Conservation (phyloP, 2,113 vertebrate species). For the Capricornis sumatraensis region DNA sequence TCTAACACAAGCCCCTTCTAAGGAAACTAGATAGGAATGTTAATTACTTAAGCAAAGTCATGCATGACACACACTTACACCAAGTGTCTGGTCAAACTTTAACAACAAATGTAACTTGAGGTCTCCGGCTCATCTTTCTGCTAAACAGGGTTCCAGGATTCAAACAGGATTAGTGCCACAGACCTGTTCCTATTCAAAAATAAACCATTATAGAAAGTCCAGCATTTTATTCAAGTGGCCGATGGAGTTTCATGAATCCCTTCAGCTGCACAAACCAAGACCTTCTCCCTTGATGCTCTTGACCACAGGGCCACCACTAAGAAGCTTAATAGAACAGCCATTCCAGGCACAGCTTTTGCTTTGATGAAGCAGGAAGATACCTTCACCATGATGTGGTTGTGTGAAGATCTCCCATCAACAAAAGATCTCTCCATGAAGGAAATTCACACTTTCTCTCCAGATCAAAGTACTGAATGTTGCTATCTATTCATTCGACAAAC, state of each 20-base stretch:
- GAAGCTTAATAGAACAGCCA: neutral
- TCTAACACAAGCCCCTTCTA: conserved; percentile 41
- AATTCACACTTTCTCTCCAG: neutral
- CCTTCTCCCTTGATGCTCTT: neutral
- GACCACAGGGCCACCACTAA: neutral
- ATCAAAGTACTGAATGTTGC: neutral
- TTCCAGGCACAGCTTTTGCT: neutral
- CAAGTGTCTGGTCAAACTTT: conserved; percentile 61
- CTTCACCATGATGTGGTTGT: neutral
- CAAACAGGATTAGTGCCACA: conserved; percentile 60
- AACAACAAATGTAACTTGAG: conserved; percentile 63
- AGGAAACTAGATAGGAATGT: conserved; percentile 58
- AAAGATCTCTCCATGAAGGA: neutral
- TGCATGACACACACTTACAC: conserved; percentile 50
- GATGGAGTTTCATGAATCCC: neutral
- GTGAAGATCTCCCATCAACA: neutral
- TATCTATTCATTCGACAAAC: neutral
- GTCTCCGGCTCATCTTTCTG: conserved; percentile 70
- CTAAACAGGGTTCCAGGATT: conserved; percentile 43
- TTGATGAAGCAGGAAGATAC: neutral
- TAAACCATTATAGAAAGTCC: conserved; percentile 61
- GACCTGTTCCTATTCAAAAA: conserved; percentile 55
- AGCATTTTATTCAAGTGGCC: conserved; percentile 33
- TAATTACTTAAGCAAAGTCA: conserved; percentile 66
- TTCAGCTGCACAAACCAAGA: conserved; percentile 57